phyloP scores from a whole-genome alignment of 2,888 invertebrate genomes.

The Ariolimax columbianus region DNA sequence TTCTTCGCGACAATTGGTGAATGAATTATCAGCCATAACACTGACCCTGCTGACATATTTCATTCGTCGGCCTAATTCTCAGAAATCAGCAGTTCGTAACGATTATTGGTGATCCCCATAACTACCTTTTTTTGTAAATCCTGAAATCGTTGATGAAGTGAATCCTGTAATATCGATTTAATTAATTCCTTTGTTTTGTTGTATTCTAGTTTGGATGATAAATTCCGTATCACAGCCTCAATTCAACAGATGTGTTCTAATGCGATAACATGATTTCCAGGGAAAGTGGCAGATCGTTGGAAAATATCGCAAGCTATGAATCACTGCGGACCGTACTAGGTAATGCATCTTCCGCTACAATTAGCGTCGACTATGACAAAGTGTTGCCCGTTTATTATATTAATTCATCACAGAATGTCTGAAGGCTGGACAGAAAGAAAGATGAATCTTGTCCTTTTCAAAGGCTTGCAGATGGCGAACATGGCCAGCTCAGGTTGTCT shows the following conservation, averaged over 20 bases:
- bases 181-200: too few relatives aligned
- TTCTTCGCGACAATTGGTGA: too few relatives aligned
- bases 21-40: too few relatives aligned
- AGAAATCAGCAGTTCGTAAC: too few relatives aligned
- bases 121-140: too few relatives aligned
- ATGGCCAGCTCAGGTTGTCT: neutral
- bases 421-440: conserved; percentile 43
- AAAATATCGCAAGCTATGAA: conserved; percentile 16
- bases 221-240: too few relatives aligned
- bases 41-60: too few relatives aligned
- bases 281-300: neutral
- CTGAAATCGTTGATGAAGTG: too few relatives aligned
- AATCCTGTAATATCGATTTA: too few relatives aligned
- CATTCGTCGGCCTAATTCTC: too few relatives aligned
- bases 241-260: neutral
- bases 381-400: conserved; percentile 51
- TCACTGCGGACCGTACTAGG: conserved; percentile 30
- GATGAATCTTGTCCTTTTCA: conserved; percentile 37
- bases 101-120: too few relatives aligned
- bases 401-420: conserved; percentile 50
- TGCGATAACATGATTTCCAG: neutral
- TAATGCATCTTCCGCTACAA: conserved; percentile 52
- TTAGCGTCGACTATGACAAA: conserved; percentile 50
- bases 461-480: neutral
- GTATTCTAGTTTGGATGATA: too few relatives aligned